Evolutionary conservation across 2,888 invertebrate species (phyloP), one percentile per base, ranked within the genome.

Genomic region (Scelioninae gen. 1): DNA sequence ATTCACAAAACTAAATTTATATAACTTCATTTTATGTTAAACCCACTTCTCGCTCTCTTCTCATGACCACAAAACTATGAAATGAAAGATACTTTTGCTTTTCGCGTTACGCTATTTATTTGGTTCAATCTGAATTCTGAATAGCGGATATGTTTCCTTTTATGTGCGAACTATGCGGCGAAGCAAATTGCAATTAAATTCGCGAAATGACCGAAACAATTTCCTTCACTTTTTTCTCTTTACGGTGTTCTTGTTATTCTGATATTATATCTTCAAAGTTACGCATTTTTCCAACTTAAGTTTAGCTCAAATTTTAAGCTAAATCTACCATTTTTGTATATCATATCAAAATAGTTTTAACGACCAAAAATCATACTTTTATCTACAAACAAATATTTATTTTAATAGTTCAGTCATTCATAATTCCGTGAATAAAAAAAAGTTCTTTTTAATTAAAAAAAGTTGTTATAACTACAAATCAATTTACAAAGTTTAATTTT

Each of bases 81-180:
- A 56, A 60, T 40, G 51, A 71, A 51, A 60, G 60, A 71, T 60
- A 60, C 51, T 71, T 71, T 51, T 49, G 9, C 60, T 15, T 60
- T 40, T 71, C 45, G 32, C 45, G 23, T 71, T 60, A 49, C 40
- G 31, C 40, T 56, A 49, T 29, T 71, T 60, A 71, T 60, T 38
- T 40, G 29, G 8, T 13, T 13, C 29, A 1, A 38, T 51, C 29
- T 60, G 60, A 49, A 60, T 47, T 69, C 56, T 69, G 47, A 56
- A 68, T 55, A 23, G 55, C 66, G 40, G 15, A 69, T 69, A 38
- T 32, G 69, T 69, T 51, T 51, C 47, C n/a, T 38, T 71, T 71
- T 51, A 71, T 71, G 40, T 51, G 60, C 60, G 40, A 60, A 49
- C 60, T 51, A 47, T 13, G 32, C 31, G 34, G 29, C n/a, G 31